phyloP scores from a whole-genome alignment of 2,113 vertebrate genomes.

The Martes martes region DNA sequence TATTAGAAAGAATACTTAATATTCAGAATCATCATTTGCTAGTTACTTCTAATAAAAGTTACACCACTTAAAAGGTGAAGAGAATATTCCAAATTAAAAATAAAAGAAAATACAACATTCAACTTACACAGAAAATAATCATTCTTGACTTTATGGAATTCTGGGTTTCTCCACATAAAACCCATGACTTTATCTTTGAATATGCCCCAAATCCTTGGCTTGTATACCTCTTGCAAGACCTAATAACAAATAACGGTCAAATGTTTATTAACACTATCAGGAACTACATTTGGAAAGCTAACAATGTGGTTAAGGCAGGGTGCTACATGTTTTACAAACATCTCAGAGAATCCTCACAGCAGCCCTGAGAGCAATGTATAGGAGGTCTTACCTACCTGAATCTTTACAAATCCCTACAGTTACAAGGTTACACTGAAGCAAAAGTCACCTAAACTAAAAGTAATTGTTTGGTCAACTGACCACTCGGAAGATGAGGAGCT shows the following conservation, averaged over 20 bases:
- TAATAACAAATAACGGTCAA: not conserved
- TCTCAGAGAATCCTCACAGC: not conserved
- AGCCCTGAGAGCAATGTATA: not conserved
- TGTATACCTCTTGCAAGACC: not conserved
- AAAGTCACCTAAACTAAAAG: not conserved
- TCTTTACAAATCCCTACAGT: not conserved
- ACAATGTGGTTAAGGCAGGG: not conserved
- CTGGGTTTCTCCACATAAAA: not conserved
- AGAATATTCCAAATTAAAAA: not conserved
- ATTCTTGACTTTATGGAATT: conserved; percentile 35
- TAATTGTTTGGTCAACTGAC: not conserved
- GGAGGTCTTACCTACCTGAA: not conserved
- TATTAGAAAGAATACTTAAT: not conserved
- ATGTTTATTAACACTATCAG: not conserved
- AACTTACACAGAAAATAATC: not conserved
- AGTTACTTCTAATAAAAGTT: conserved; percentile 23
- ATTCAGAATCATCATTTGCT: not conserved
- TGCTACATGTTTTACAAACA: not conserved
- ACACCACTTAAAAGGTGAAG: conserved; percentile 1
- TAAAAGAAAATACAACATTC: not conserved
- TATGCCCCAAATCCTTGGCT: not conserved
- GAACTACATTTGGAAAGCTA: not conserved
- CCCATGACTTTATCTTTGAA: not conserved
- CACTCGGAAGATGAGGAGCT: not conserved
- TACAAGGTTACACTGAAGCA: not conserved